These are phyloP conservation scores for Mesocentrotus franciscanus DNA, from an alignment of 53 echinoderm and acorn worm genomes.

Conservation along the genomic window DNA sequence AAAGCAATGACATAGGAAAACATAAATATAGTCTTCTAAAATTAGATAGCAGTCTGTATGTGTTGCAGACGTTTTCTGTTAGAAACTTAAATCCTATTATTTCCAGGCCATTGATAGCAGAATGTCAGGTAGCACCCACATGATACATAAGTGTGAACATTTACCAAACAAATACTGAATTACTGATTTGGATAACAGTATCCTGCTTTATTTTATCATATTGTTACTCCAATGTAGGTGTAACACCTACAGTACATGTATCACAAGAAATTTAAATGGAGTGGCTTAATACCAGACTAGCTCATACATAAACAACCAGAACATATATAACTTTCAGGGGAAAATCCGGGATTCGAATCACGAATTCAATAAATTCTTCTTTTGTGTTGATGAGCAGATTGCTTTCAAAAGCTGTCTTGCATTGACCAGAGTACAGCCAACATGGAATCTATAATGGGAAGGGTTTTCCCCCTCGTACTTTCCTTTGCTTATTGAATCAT, in stretches of 20 bases:
- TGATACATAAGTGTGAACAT: neutral
- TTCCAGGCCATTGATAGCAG: neutral
- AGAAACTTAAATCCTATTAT: neutral
- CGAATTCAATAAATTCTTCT: neutral
- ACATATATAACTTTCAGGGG: neutral
- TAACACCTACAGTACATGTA: too few relatives aligned
- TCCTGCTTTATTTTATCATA: too few relatives aligned
- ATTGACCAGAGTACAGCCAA: neutral
- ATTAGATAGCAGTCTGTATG: neutral
- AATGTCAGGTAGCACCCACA: neutral
- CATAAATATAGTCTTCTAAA: neutral
- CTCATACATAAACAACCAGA: neutral
- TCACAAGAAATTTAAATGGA: neutral
- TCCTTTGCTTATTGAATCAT: neutral
- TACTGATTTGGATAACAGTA: too few relatives aligned
- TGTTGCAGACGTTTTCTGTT: neutral
- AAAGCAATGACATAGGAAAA: neutral
- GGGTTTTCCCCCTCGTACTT: neutral
- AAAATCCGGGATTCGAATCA: neutral
- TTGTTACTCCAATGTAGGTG: too few relatives aligned
- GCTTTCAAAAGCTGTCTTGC: neutral
- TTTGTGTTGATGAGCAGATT: neutral
- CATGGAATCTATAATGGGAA: neutral
- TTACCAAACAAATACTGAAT: neutral
- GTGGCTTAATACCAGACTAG: neutral